phyloP scores from a whole-genome alignment of 2,888 invertebrate species.

The Cacoxenus indagator region DNA sequence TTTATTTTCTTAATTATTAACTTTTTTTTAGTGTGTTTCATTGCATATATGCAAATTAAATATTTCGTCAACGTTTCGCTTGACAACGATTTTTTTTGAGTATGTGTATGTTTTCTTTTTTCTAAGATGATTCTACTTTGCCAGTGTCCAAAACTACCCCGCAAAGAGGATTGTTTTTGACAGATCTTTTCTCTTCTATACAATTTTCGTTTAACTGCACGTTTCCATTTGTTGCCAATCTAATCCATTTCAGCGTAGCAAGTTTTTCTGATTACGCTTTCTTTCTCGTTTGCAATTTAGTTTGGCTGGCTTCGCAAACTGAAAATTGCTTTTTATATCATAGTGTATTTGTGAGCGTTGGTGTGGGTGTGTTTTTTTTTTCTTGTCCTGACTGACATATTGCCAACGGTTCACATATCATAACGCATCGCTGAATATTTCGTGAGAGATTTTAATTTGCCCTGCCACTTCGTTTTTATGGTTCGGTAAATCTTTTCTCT shows the following conservation, averaged over 20 bases:
- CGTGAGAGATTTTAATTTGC: slow-evolving; percentile 28
- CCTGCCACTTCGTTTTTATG: slow-evolving; percentile 36
- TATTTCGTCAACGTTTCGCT: neutral
- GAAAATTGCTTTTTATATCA: neutral
- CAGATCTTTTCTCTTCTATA: neutral
- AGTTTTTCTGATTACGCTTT: neutral
- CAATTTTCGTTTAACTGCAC: neutral
- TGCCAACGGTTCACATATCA: slow-evolving; percentile 24
- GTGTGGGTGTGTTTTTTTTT: neutral
- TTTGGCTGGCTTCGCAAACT: neutral
- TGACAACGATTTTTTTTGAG: neutral
- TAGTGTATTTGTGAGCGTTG: neutral
- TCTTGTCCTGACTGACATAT: slow-evolving; percentile 21
- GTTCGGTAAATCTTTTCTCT: slow-evolving; percentile 46
- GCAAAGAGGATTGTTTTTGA: neutral
- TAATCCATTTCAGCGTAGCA: slow-evolving; percentile 4
- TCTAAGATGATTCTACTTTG: too few species aligned
- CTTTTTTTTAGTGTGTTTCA: neutral
- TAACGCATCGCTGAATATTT: slow-evolving; percentile 26
- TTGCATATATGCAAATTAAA: neutral
- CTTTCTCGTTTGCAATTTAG: slow-evolving; percentile 5
- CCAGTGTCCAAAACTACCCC: neutral
- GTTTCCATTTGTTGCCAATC: slow-evolving; percentile 2
- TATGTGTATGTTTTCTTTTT: neutral
- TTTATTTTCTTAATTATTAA: neutral